A percentile compares a stretch with the other conserved stretches of the same genome.
phyloP scores from a whole-genome alignment of 2,797 vertebrate genomes.

The Crypturellus tataupa region DNA sequence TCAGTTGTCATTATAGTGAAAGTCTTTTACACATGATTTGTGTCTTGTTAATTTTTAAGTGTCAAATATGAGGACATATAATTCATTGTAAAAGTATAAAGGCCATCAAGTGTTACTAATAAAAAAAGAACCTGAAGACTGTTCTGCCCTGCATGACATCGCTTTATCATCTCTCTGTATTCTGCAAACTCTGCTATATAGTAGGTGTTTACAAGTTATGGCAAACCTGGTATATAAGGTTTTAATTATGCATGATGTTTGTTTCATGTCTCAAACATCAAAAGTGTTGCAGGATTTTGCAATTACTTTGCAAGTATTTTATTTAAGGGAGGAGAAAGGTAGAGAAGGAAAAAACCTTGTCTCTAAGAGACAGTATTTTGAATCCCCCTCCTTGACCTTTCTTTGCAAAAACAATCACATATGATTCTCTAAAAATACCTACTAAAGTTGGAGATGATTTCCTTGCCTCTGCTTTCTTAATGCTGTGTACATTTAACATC shows the following conservation, averaged over 20 bases:
- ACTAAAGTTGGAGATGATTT: background rate
- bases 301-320: background rate
- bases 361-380: background rate
- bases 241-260: background rate
- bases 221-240: background rate
- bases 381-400: background rate
- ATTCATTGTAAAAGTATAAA: constrained; percentile 29
- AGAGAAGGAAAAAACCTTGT: background rate
- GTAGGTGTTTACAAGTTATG: background rate
- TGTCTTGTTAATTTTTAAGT: constrained; percentile 54
- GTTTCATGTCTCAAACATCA: background rate
- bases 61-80: background rate
- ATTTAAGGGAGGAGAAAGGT: background rate
- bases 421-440: background rate
- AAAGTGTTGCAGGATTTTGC: background rate
- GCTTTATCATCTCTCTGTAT: background rate
- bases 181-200: background rate
- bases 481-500: background rate
- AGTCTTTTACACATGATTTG: constrained; percentile 54
- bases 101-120: constrained; percentile 3
- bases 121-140: background rate
- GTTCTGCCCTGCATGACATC: background rate
- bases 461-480: background rate
- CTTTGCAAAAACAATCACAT: background rate
- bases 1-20: constrained; percentile 52